A percentile compares a stretch with the other conserved stretches of the same genome.
Conservation (phyloP, 2,797 vertebrate genomes). For the Microchirus variegatus region DNA sequence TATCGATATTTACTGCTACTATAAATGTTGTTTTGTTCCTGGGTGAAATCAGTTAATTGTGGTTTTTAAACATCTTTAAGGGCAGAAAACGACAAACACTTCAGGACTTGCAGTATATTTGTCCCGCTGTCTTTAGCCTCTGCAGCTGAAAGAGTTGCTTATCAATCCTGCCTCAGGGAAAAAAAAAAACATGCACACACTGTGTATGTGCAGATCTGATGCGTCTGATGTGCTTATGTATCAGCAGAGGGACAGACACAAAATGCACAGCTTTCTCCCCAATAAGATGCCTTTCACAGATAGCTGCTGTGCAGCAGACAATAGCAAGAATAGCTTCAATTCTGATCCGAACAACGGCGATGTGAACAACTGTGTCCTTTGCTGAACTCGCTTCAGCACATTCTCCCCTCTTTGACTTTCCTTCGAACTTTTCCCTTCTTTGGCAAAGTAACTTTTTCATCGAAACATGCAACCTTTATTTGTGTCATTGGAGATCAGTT, state of each 20-base stretch:
- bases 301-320: conserved; percentile 52
- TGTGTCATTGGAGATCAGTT: conserved; percentile 59
- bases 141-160: conserved; percentile 36
- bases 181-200: conserved; percentile 2
- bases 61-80: too few species aligned
- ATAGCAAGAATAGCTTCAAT: conserved; percentile 38
- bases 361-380: conserved; percentile 39
- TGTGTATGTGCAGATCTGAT: conserved; percentile 7
- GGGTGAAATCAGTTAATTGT: too few species aligned
- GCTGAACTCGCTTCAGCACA: conserved; percentile 47
- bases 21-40: too few species aligned
- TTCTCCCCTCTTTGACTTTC: conserved; percentile 14
- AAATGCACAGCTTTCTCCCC: conserved; percentile 29
- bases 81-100: too few species aligned
- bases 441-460: conserved; percentile 27
- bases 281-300: conserved; percentile 61
- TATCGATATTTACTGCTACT: too few species aligned
- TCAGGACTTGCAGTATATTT: background rate
- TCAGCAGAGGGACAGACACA: conserved; percentile 11
- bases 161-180: conserved; percentile 32
- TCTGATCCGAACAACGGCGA: too few species aligned
- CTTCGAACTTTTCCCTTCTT: conserved; percentile 2
- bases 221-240: conserved; percentile 23
- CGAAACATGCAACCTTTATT: conserved; percentile 13
- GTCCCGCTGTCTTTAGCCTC: conserved; percentile 25